phyloP scores from a whole-genome alignment of 2,888 invertebrate genomes.

The Neuroscelio doddi region DNA sequence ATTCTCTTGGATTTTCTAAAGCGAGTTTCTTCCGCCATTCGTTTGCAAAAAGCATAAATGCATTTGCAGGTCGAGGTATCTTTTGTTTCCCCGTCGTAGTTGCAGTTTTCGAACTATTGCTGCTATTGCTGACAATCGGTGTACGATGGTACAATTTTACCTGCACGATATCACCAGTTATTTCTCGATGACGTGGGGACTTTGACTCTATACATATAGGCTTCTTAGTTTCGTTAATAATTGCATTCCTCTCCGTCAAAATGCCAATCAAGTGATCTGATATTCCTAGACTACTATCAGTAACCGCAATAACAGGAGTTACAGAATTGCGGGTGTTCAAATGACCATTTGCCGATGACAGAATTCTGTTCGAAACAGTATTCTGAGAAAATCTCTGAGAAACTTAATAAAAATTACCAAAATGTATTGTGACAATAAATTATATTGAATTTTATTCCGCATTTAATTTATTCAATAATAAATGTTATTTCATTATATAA shows the following conservation, averaged over 20 bases:
- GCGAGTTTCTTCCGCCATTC: slow-evolving; percentile 76
- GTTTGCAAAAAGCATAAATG: slow-evolving; percentile 79
- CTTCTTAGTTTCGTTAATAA: slow-evolving; percentile 44
- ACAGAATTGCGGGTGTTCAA: slow-evolving; percentile 20
- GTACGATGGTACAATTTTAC: slow-evolving; percentile 48
- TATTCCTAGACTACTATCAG: slow-evolving; percentile 21
- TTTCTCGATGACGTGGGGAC: slow-evolving; percentile 27
- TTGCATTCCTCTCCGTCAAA: slow-evolving; percentile 53
- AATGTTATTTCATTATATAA: too few relatives aligned
- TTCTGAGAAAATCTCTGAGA: too few relatives aligned
- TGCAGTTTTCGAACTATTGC: slow-evolving; percentile 30
- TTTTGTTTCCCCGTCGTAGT: slow-evolving; percentile 61
- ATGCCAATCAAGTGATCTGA: slow-evolving; percentile 55
- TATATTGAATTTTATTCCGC: too few relatives aligned
- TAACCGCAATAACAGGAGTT: slow-evolving; percentile 21
- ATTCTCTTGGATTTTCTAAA: slow-evolving; percentile 75
- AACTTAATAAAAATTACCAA: too few relatives aligned
- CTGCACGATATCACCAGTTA: slow-evolving; percentile 47
- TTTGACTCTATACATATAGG: slow-evolving; percentile 51
- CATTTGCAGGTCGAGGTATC: slow-evolving; percentile 78
- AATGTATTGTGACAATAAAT: too few relatives aligned
- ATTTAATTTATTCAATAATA: too few relatives aligned
- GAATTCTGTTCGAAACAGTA: too few relatives aligned
- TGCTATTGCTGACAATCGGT: slow-evolving; percentile 17
- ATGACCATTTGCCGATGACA: slow-evolving; percentile 14